A percentile compares a stretch with the other conserved stretches of the same genome.
Conservation (phyloP, 2,888 invertebrate species). For the Orthosia gracilis region DNA sequence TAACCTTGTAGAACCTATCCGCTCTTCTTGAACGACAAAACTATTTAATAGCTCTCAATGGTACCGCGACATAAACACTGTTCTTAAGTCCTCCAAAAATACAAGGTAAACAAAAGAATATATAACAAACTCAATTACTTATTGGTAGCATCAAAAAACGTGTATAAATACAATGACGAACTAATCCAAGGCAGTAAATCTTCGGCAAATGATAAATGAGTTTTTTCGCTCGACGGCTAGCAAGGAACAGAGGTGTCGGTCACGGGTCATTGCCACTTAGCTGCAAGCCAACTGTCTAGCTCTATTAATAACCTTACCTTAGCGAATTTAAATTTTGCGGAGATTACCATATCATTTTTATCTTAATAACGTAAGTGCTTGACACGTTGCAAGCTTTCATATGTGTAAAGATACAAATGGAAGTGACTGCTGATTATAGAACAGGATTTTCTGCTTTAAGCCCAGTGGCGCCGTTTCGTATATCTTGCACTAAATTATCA, state of each 20-base stretch:
- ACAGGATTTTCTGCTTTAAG: too few species aligned
- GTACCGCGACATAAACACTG: too few species aligned
- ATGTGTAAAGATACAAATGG: background rate
- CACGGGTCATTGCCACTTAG: slow-evolving; percentile 59
- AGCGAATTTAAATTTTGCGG: slow-evolving; percentile 55
- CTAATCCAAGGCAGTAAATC: slow-evolving; percentile 24
- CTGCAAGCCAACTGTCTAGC: slow-evolving; percentile 50
- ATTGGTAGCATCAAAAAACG: background rate
- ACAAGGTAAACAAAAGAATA: background rate
- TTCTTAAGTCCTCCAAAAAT: background rate
- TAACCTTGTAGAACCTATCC: too few species aligned
- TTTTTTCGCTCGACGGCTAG: slow-evolving; percentile 23
- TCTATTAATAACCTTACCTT: slow-evolving; percentile 56
- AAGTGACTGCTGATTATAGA: too few species aligned
- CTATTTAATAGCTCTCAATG: too few species aligned
- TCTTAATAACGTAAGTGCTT: slow-evolving; percentile 29
- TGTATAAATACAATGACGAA: slow-evolving; percentile 20
- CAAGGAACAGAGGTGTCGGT: slow-evolving; percentile 28
- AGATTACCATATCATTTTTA: slow-evolving; percentile 36
- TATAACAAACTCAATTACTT: background rate
- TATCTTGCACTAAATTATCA: too few species aligned
- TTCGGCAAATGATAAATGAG: slow-evolving; percentile 22
- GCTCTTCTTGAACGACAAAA: too few species aligned
- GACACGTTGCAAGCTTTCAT: slow-evolving; percentile 1
- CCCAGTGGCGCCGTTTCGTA: too few species aligned